Base-by-base conservation (phyloP, 2,888 invertebrate species). In the Pollenia amentaria region DNA sequence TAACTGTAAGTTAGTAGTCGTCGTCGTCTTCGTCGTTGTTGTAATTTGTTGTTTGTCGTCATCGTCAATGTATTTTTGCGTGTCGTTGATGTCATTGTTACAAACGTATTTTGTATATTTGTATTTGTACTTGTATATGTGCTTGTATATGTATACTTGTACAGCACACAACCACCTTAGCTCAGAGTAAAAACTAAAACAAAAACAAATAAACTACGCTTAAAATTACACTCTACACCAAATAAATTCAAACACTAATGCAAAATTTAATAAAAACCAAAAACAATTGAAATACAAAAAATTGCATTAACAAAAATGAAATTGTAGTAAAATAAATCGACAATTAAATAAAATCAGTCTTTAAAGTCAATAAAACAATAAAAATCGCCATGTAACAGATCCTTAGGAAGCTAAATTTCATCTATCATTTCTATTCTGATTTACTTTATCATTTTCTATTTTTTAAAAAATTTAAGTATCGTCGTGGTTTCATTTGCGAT, bases 161-260 rank as follows among this genome's bases (percentile, higher is more conserved):
- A 62, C 62, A 69, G 53, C 53, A 80, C 51, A 55, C 72, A 53
- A 79, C 72, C 87, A 83, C 80, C 64, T 84, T 82, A 88, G 81
- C 77, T 86, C 77, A 88, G 73, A 86, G 81, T 73, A 77, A 84
- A 65, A 78, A n/a, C 29, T 75, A 78, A 80, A 64, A 78, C 65
- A 51, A 75, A 75, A 84, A 88, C 51, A 65, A 89, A 87, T 88
- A 89, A 88, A 87, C 82, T 89, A 89, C 90, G 89, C 90, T 88
- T 89, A 87, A 88, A 80, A 85, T 48, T 70, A 88, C 72, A 77
- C 84, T 77, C 44, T 76, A 70, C 72, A 81, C 73, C 62, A 84
- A 78, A 44, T 44, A 53, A 85, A 78, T 76, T 79, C 55, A 65
- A 60, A 80, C 62, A 75, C 72, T 62, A 65, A 85, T 87, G 69